These are phyloP conservation scores for Paramacrobiotus metropolitanus DNA, from an alignment of 1,140 invertebrate species.

Conservation along the genomic window DNA sequence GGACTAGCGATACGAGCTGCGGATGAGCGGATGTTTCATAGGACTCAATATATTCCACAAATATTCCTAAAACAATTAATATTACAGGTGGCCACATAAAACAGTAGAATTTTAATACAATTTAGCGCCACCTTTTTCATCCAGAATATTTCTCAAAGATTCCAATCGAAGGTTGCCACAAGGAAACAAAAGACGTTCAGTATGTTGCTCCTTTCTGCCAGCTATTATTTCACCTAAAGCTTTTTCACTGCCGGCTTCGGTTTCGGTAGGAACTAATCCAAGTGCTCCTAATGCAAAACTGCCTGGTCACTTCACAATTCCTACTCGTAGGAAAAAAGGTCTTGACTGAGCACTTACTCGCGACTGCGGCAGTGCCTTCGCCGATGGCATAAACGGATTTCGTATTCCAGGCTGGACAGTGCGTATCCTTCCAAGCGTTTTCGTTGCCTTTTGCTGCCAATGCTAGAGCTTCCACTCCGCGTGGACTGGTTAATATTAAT, in stretches of 20 bases:
- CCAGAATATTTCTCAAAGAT: not conserved
- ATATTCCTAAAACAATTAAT: not conserved
- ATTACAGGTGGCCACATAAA: too few species aligned
- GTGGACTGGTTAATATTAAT: not conserved
- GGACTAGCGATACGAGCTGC: not conserved
- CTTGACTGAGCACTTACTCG: not conserved
- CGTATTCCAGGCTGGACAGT: not conserved
- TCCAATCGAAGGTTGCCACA: not conserved
- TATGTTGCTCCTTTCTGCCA: not conserved
- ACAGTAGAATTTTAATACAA: not conserved
- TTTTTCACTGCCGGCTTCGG: not conserved
- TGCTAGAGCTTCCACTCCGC: not conserved
- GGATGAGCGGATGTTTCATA: not conserved
- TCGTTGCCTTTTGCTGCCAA: not conserved
- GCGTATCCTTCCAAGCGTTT: too few species aligned
- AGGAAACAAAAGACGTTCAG: not conserved
- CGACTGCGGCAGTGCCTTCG: not conserved
- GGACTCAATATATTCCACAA: not conserved
- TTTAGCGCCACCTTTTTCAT: not conserved
- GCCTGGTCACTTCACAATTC: not conserved
- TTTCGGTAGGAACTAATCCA: not conserved
- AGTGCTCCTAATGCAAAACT: not conserved
- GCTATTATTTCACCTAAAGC: not conserved
- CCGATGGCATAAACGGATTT: not conserved
- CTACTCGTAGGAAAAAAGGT: not conserved